Evolutionary conservation across 2,888 invertebrate genomes (phyloP), one percentile per base, ranked within the genome.

Genomic region (Brachycybe producta): DNA sequence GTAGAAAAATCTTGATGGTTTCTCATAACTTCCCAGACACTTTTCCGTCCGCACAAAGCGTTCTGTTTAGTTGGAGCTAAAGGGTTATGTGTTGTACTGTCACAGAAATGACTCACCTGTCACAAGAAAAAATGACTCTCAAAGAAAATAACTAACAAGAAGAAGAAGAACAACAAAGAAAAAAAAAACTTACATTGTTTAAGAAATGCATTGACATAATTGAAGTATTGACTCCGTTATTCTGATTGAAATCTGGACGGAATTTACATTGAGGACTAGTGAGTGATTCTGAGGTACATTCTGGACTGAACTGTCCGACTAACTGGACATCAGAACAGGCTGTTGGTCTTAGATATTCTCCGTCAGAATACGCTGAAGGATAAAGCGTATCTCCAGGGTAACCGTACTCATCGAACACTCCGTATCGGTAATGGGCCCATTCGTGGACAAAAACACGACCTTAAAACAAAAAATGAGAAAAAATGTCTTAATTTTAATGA

Each of bases 401-500:
- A 1, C 78, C 78, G 53, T 74, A 72, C 62, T 79, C 79, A 57
- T 79, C 78, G 62, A 78, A 80, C 3, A 79, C 73, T 2, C 80
- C 80, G 65, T 78, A 80, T 1, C 79, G 72, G 59, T 76, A 77
- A 65, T 76, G 78, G 3, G 76, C 75, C 72, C 78, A 79, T 59
- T 79, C 75, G 58, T 74, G 74, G 1, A 77, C 70, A 30, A 79
- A 60, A 11, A 71, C 64, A 46, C 73, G 69, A 30, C 67, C 67
- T 62, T 61, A 35, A 42, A 55, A 59, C 51, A 59, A 60, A 46
- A 61, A 60, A 52, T 27, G 30, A 44, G 21, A 34, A 49, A 38
- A 38, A 38, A 7, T 11, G 7, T 7, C 15, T 38, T 11, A 32
- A n/a, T n/a, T n/a, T n/a, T n/a, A n/a, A n/a, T n/a, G n/a, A n/a